Conservation (phyloP, 1,140 invertebrate species). For the Aphaenogaster ashmeadi region DNA sequence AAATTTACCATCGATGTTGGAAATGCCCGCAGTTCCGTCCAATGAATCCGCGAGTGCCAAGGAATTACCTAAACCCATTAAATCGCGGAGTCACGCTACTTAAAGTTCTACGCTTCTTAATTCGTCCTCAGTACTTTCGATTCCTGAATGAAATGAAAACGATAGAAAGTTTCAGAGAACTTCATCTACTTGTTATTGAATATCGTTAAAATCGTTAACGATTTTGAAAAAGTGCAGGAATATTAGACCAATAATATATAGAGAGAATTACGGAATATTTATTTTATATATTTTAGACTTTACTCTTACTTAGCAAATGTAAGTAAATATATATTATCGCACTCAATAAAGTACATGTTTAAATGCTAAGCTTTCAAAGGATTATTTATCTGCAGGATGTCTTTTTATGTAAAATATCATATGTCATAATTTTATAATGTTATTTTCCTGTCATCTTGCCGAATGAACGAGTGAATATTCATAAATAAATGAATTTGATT, state of each 20-base stretch:
- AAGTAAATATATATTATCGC: constrained; percentile 14
- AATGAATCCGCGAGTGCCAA: constrained; percentile 60
- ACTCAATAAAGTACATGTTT: not conserved
- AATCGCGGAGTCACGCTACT: constrained; percentile 39
- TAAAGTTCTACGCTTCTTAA: constrained; percentile 24
- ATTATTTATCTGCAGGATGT: not conserved
- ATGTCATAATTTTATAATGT: not conserved
- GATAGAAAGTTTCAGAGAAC: not conserved
- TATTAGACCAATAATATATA: not conserved
- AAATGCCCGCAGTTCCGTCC: constrained; percentile 74
- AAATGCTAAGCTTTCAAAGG: not conserved
- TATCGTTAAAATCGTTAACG: not conserved
- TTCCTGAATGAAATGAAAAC: constrained; percentile 3
- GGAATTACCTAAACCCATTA: constrained; percentile 79
- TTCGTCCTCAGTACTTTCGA: constrained; percentile 27
- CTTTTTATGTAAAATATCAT: not conserved
- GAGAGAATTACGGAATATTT: not conserved
- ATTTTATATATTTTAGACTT: constrained; percentile 35
- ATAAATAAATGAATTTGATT: not conserved
- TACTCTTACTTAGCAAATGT: constrained; percentile 5
- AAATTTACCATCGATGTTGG: constrained; percentile 57
- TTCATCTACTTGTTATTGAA: constrained; percentile 1
- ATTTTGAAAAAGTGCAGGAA: not conserved
- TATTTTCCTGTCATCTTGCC: constrained; percentile 1
- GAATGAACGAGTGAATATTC: not conserved